Evolutionary conservation across 1,140 invertebrate species (phyloP).

Genomic region (Ylistrum balloti): DNA sequence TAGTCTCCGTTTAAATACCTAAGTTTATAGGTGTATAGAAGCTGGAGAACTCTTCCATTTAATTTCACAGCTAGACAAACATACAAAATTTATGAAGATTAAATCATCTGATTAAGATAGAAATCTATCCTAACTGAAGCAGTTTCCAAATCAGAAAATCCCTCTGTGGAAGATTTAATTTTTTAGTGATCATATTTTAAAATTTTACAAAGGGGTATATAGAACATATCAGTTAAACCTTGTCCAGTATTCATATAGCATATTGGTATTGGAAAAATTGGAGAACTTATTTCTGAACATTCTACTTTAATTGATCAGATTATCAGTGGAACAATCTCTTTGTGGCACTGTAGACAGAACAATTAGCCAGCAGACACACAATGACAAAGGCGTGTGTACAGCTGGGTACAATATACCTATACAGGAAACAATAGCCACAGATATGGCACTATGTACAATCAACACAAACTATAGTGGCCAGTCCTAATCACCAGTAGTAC

Average conservation of each 20-base stretch:
- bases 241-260: background rate
- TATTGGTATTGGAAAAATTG: background rate
- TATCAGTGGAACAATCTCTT: background rate
- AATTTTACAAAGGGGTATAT: background rate
- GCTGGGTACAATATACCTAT: background rate
- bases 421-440: background rate
- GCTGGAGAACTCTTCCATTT: too few species aligned
- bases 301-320: background rate
- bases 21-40: background rate
- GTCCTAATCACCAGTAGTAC: background rate
- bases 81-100: background rate
- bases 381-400: background rate
- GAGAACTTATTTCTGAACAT: conserved; percentile 12
- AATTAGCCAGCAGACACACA: background rate
- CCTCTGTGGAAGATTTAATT: too few species aligned
- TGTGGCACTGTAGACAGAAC: background rate
- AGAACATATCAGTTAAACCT: background rate
- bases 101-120: background rate
- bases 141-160: too few species aligned
- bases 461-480: background rate
- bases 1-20: background rate
- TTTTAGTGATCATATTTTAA: background rate
- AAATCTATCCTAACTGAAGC: background rate
- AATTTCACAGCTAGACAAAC: background rate
- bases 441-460: background rate